phyloP scores from a whole-genome alignment of 2,888 invertebrate species.

The Xestia rhomboidea region DNA sequence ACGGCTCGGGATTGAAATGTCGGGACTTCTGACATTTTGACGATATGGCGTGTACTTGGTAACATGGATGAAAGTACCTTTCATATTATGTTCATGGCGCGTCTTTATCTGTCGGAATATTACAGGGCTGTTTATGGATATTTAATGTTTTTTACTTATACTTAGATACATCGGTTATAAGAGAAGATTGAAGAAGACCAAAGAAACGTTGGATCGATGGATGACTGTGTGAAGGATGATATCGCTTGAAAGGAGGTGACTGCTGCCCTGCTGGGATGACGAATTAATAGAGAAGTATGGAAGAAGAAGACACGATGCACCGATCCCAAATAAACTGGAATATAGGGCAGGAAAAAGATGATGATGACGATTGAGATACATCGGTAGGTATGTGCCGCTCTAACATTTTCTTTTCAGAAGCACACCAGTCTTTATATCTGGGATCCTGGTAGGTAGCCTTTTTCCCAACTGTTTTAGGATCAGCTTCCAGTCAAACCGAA shows the following conservation, averaged over 20 bases:
- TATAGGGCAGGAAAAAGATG: too few relatives aligned
- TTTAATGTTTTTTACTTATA: constrained; percentile 10
- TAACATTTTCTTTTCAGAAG: not conserved
- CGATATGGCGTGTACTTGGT: constrained; percentile 34
- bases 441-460: not conserved
- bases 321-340: too few relatives aligned
- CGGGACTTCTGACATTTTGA: constrained; percentile 62
- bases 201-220: too few relatives aligned
- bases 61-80: constrained; percentile 49
- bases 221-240: too few relatives aligned
- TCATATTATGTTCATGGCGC: constrained; percentile 36
- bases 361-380: too few relatives aligned
- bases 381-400: not conserved
- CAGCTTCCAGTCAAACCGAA: not conserved
- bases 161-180: not conserved
- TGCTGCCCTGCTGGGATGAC: too few relatives aligned
- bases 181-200: too few relatives aligned
- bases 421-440: not conserved
- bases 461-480: not conserved
- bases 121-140: constrained; percentile 7
- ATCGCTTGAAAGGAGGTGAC: too few relatives aligned
- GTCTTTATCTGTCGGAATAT: constrained; percentile 29
- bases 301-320: too few relatives aligned
- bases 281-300: too few relatives aligned
- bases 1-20: constrained; percentile 60